Evolutionary conservation across 2,113 vertebrate genomes (phyloP), one percentile per base, ranked within the genome.

Genomic region (Orientallactaga bullata): DNA sequence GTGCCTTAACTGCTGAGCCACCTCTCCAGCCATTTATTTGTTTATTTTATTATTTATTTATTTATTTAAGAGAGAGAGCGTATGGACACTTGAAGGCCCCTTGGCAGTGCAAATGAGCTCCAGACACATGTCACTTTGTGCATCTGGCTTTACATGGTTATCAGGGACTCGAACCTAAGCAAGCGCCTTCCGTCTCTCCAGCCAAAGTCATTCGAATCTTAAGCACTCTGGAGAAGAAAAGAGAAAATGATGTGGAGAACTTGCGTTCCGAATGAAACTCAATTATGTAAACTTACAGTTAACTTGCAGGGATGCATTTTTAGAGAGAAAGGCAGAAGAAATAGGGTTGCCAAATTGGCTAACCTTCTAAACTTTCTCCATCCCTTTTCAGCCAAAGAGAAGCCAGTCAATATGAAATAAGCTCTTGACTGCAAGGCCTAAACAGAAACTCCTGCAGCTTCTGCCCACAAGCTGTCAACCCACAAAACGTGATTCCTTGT

Each of bases 361-460:
- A 51, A 89, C 30, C 55, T 78, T 91, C 88, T 88, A 61, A 89
- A 78, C 35, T 80, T 88, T 89, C 63, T 81, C 21, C n/a, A 81
- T 91, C 84, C 47, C 35, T 86, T 96, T 83, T 47, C 95, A 93
- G 91, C 42, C 89, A 90, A 74, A 76, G 83, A 95, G 79, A 94
- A 94, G 61, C 28, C 60, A 84, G 28, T 91, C 84, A 42, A 30
- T 91, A 72, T 37, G 79, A 92, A 89, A 60, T 65, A 90, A 92
- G 71, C 28, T 69, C 86, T 61, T 12, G 24, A 65, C 72, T 73
- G 1, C 65, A 37, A 90, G 47, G 21, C 77, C 47, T 72, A 35
- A 94, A 71, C 35, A 80, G 74, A 58, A n/a, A 65, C 32, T 92
- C 73, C 24, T 89, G 17, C 51, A 88, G 80, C 23, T 91, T 92